phyloP scores from a whole-genome alignment of 2,888 invertebrate genomes.

The Pheosia gnoma region DNA sequence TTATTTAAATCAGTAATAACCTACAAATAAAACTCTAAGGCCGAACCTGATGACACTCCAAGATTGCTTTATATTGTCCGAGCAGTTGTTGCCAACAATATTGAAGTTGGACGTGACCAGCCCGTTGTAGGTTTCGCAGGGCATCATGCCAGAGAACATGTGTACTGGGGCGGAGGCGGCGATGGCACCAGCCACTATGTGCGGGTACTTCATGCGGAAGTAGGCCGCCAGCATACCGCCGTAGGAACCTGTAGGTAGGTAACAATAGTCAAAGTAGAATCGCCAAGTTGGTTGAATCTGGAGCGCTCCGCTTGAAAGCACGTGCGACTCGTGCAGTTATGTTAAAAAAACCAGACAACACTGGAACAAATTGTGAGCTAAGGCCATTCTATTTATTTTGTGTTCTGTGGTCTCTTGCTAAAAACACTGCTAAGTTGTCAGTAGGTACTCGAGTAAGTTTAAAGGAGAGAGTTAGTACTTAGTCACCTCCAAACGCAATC shows the following conservation, averaged over 20 bases:
- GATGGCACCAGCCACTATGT: slow-evolving; percentile 93
- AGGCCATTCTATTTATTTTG: too few species aligned
- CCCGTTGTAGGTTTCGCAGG: slow-evolving; percentile 90
- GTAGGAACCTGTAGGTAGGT: slow-evolving; percentile 90
- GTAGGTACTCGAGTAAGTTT: too few species aligned
- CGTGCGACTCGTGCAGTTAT: too few species aligned
- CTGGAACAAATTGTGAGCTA: too few species aligned
- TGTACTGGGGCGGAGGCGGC: slow-evolving; percentile 97
- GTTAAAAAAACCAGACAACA: too few species aligned
- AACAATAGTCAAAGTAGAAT: too few species aligned
- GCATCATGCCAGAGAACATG: slow-evolving; percentile 91
- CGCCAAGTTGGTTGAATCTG: too few species aligned
- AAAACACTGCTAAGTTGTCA: too few species aligned
- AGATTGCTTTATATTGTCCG: slow-evolving; percentile 88
- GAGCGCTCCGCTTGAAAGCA: too few species aligned
- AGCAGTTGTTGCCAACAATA: slow-evolving; percentile 83
- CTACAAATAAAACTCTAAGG: not conserved
- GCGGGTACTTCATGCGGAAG: slow-evolving; percentile 98
- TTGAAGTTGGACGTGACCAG: slow-evolving; percentile 92
- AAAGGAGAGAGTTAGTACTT: slow-evolving; percentile 32
- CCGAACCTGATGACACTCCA: slow-evolving; percentile 90
- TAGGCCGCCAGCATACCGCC: slow-evolving; percentile 99
- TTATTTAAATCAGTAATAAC: too few species aligned
- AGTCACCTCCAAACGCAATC: slow-evolving; percentile 88
- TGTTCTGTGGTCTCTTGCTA: too few species aligned